Evolutionary conservation across 30 jellyfish, hydroid and myxozoan species (phyloP), one percentile per base, ranked within the genome.

Genomic region (Morbakka virulenta): DNA sequence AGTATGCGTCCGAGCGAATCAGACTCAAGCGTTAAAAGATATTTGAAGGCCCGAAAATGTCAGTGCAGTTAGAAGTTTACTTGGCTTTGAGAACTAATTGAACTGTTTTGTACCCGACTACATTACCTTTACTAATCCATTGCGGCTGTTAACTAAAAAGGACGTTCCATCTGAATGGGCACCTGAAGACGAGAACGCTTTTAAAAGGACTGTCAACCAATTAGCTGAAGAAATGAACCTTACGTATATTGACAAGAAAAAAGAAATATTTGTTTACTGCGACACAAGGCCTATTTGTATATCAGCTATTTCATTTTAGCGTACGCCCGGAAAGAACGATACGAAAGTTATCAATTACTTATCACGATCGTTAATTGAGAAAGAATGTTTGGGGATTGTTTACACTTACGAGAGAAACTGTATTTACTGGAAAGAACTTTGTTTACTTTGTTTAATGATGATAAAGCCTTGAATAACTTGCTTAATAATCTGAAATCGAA

Each of bases 1-100:
- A 83, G 85, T n/a, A 52, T 74, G 67, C 21, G 36, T 49, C 86
- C 85, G 13, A 74, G 85, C 36, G 70, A 12, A 0, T 74, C 85
- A 17, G 36, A 53, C 52, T 29, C 22, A 22, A 33, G 82, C 82
- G 22, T 26, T 70, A 27, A 70, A 70, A 70, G 14, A 52, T 24
- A 29, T 52, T 11, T 24, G 11, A 32, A 13, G 64, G 0, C 84
- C 85, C 9, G 6, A n/a, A 21, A 32, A 74, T 74, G 68, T 20
- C 13, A 50, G 28, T 11, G 0, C 84, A 20, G 67, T 53, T 4
- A 34, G 0, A 25, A 74, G 84, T 29, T 74, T 74, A n/a, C 86
- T 74, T 12, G 85, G 85, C 26, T 20, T 57, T 20, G 26, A 69
- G 4, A 73, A 73, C 23, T 73, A 73, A 65, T 17, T 50, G 22